These are phyloP conservation scores for Falco concolor DNA, from an alignment of 2,797 vertebrate species.

Conservation along the genomic window DNA sequence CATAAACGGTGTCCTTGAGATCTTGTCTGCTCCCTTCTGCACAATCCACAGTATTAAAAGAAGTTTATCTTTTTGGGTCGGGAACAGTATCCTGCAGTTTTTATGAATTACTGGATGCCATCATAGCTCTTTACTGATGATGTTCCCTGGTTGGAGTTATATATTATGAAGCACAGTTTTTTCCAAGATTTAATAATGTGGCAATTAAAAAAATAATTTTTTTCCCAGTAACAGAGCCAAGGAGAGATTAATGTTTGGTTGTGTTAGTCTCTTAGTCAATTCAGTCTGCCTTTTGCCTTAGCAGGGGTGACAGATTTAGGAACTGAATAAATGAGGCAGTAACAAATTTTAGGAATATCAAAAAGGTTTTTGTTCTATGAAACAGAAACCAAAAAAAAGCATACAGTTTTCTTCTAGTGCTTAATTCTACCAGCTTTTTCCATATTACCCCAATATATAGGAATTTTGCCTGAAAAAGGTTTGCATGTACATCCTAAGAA, in stretches of 20 bases:
- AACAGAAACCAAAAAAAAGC: not conserved
- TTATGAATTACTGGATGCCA: conserved; percentile 39
- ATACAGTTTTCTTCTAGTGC: not conserved
- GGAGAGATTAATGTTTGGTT: not conserved
- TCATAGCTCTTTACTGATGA: not conserved
- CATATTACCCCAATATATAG: not conserved
- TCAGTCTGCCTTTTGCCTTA: not conserved
- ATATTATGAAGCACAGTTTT: not conserved
- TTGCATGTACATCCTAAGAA: not conserved
- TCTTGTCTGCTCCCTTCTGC: conserved; percentile 44
- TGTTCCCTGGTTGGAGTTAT: not conserved
- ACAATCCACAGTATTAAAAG: not conserved
- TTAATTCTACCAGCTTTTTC: not conserved
- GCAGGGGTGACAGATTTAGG: not conserved
- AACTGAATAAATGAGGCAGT: not conserved
- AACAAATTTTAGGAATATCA: not conserved
- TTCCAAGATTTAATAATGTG: conserved; percentile 18
- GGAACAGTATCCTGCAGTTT: not conserved
- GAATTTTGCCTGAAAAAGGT: not conserved
- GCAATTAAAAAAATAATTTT: not conserved
- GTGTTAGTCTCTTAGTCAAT: not conserved
- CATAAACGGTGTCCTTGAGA: conserved; percentile 44
- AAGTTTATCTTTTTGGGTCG: conserved; percentile 19
- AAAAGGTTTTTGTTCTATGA: not conserved
- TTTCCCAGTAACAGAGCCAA: not conserved